A percentile compares a stretch with the other conserved stretches of the same genome.
Evolutionary conservation across 2,113 vertebrate species (phyloP).

Genomic region (Sarotherodon lohbergeri): DNA sequence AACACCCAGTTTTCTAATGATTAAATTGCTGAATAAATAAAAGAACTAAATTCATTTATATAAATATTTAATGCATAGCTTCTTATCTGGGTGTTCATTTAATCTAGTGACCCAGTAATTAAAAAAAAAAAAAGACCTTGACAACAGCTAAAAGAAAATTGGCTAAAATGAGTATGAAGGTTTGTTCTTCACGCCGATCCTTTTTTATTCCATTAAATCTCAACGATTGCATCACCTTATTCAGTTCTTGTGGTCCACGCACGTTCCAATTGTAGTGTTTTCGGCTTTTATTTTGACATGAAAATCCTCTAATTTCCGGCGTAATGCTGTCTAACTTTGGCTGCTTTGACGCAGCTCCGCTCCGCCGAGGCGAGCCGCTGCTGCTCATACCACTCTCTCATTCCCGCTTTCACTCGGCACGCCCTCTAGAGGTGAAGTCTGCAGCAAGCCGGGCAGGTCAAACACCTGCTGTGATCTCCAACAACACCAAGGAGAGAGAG

Average conservation of each 20-base stretch:
- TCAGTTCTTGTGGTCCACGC: neutral
- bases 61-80: neutral
- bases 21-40: neutral
- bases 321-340: neutral
- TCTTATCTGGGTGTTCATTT: neutral
- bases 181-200: neutral
- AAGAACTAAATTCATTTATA: neutral
- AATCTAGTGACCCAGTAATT: neutral
- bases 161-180: neutral
- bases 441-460: neutral
- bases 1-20: neutral
- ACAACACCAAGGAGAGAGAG: neutral
- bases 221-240: neutral
- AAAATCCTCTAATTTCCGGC: neutral
- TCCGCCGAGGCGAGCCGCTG: conserved; percentile 43
- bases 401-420: conserved; percentile 47
- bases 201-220: neutral
- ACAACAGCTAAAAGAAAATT: neutral
- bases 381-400: conserved; percentile 26
- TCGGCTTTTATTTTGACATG: neutral
- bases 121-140: neutral
- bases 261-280: neutral
- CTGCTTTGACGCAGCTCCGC: conserved; percentile 16
- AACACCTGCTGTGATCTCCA: neutral
- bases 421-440: conserved; percentile 64